Evolutionary conservation across 2,113 vertebrate genomes (phyloP), one percentile per base, ranked within the genome.

Genomic region (Nasalis larvatus): DNA sequence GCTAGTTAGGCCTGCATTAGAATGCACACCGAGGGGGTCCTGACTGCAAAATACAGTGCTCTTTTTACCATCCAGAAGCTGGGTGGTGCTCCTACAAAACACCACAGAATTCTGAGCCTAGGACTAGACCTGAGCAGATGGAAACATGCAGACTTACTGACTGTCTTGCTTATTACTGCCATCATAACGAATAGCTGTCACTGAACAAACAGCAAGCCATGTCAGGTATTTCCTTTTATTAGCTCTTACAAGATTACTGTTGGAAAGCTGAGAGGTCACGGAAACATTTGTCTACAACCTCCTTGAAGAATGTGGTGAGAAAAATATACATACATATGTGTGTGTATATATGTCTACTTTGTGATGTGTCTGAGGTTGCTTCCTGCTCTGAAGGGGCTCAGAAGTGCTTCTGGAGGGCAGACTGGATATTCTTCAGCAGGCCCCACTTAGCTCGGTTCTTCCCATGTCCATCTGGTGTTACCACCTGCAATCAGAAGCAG

Each of bases 391-490:
- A 6, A 13, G 86, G 52, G 86, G 42, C 86, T 98, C 95, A 97
- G 86, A 90, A 97, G 42, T 77, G 96, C 94, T 89, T 98, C 66
- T 96, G 95, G 60, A 98, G 96, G 97, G 89, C 97, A 69, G 86
- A 54, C 56, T 97, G 97, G 95, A 98, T 98, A 54, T 93, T 97
- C 85, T 98, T 98, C 95, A 98, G 91, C 78, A 98, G 96, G 7
- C 98, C 98, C 97, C 97, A 97, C 96, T 94, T 98, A 35, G 97
- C 98, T 89, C 95, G 45, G 1, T 58, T 95, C 95, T 97, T 98
- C 17, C 93, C 86, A 40, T 68, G 95, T 20, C 96, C 92, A 2
- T 98, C 97, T 42, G 96, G 97, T 60, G 98, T 98, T 35, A 97
- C 80, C 95, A 98, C 97, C 98, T 98, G 93, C 54, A 98, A 96